Evolutionary conservation across 2,113 vertebrate species (phyloP).

Genomic region (Notarius lentiginosus): DNA sequence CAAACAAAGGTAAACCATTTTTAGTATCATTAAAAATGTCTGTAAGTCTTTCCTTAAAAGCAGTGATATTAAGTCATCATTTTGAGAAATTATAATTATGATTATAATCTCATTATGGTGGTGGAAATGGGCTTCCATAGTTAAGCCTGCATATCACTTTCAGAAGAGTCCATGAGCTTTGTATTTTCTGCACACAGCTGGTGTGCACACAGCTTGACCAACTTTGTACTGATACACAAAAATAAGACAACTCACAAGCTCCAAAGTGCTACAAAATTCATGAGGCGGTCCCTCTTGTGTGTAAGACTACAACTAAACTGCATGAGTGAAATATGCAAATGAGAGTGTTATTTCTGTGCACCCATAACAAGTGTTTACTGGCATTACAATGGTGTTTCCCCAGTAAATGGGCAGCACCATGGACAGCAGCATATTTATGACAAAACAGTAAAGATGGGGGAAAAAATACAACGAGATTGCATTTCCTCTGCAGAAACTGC

Average conservation of each 20-base stretch:
- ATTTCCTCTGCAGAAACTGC: no score
- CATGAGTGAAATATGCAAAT: neutral
- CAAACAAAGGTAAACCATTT: no score
- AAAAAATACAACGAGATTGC: neutral
- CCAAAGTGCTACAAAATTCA: neutral
- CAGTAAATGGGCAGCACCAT: neutral
- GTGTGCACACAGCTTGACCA: neutral
- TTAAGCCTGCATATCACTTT: neutral
- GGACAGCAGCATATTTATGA: neutral
- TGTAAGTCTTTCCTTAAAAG: no score
- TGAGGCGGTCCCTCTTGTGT: neutral
- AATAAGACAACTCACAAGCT: neutral
- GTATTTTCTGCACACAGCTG: neutral
- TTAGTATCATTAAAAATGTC: no score
- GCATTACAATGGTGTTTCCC: neutral
- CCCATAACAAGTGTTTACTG: neutral
- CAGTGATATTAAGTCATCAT: no score
- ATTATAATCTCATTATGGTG: no score
- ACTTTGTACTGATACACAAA: neutral
- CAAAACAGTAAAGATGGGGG: neutral
- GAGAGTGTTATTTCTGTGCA: neutral
- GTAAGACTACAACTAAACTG: neutral
- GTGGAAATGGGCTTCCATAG: no score
- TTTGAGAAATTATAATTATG: no score
- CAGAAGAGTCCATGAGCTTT: neutral